Percentiles rank a stretch among this genome's conserved stretches.
phyloP scores from a whole-genome alignment of 2,888 invertebrate genomes.

The Baccha elongata region DNA sequence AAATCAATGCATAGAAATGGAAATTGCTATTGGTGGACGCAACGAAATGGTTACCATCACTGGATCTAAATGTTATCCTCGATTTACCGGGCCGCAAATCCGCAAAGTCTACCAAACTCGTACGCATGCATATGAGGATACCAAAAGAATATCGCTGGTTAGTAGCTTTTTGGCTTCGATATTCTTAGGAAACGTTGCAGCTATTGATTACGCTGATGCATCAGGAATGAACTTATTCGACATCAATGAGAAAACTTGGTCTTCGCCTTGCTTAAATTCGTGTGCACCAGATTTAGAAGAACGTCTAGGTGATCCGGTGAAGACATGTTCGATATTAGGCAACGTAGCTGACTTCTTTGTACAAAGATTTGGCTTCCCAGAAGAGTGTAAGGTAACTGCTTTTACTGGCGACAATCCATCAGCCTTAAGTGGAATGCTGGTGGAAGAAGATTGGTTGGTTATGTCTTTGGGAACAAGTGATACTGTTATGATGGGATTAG shows the following conservation, averaged over 20 bases:
- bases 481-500: constrained; percentile 91
- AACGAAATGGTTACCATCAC: constrained; percentile 80
- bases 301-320: constrained; percentile 90
- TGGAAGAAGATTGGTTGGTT: constrained; percentile 91
- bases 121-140: constrained; percentile 87
- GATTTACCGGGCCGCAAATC: constrained; percentile 96
- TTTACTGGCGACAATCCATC: constrained; percentile 98
- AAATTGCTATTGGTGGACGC: constrained; percentile 89
- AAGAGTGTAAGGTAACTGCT: constrained; percentile 91
- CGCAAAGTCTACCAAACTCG: constrained; percentile 91
- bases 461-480: constrained; percentile 97
- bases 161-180: constrained; percentile 96
- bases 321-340: constrained; percentile 88
- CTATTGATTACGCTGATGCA: constrained; percentile 95
- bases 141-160: constrained; percentile 94
- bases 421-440: constrained; percentile 91
- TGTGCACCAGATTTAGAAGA: constrained; percentile 89
- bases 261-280: constrained; percentile 87
- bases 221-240: constrained; percentile 98
- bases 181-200: constrained; percentile 93
- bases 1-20: constrained; percentile 85
- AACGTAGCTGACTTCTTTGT: constrained; percentile 90
- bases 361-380: constrained; percentile 92
- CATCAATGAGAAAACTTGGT: constrained; percentile 90
- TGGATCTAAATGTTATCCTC: constrained; percentile 82